Evolutionary conservation across 2,888 invertebrate genomes (phyloP).

Genomic region (Pheosia gnoma): DNA sequence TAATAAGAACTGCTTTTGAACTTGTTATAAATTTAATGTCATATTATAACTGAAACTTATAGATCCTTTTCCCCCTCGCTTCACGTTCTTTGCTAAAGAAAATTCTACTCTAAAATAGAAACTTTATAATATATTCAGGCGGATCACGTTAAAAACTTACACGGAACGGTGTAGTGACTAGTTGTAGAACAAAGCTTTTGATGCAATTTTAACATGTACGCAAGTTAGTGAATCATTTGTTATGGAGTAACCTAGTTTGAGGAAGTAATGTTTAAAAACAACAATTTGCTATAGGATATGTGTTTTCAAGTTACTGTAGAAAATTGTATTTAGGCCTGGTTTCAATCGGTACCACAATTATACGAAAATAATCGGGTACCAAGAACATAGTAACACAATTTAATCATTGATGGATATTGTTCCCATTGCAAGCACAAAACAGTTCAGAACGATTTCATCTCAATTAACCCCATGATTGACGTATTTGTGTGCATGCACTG

Average conservation of each 20-base stretch:
- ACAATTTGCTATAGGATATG: not conserved
- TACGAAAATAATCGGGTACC: no score
- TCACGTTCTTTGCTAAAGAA: conserved; percentile 1
- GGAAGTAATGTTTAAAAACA: conserved; percentile 34
- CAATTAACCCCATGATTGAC: conserved; percentile 49
- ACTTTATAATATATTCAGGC: conserved; percentile 37
- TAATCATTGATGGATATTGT: not conserved
- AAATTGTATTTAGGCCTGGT: no score
- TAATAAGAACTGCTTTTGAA: not conserved
- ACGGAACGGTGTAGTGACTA: conserved; percentile 30
- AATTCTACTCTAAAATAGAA: conserved; percentile 24
- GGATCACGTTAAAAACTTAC: conserved; percentile 45
- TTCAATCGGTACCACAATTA: no score
- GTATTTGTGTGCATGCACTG: conserved; percentile 37
- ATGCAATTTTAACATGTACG: conserved; percentile 46
- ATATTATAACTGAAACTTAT: not conserved
- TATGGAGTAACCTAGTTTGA: conserved; percentile 41
- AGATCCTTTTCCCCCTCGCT: not conserved
- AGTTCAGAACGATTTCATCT: conserved; percentile 33
- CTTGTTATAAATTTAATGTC: not conserved
- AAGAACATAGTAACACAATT: no score
- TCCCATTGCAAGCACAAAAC: conserved; percentile 1
- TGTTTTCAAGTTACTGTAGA: not conserved
- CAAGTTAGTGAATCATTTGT: conserved; percentile 42
- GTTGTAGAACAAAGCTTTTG: conserved; percentile 47